Evolutionary conservation across 2,888 invertebrate genomes (phyloP).

Genomic region (Octonoba sinensis): DNA sequence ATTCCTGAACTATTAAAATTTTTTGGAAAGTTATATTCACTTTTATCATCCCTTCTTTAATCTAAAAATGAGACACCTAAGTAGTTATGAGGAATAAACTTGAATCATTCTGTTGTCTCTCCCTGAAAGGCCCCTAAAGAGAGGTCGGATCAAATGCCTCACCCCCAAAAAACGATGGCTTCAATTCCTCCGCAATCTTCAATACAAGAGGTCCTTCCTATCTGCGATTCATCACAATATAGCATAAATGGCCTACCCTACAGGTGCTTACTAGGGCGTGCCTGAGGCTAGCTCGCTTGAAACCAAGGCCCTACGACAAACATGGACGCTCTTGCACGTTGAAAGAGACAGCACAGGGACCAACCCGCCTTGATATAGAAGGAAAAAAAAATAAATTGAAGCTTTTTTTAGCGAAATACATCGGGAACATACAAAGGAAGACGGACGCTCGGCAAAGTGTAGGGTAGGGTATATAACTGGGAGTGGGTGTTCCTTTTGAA

Average conservation of each 20-base stretch:
- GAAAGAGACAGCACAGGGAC: conserved; percentile 1
- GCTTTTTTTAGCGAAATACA: conserved; percentile 5
- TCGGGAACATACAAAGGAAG: conserved; percentile 16
- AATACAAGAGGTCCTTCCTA: background rate
- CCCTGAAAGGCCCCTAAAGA: too few species aligned
- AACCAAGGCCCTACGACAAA: conserved; percentile 1
- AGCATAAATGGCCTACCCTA: conserved; percentile 5
- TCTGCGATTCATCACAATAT: conserved; percentile 8
- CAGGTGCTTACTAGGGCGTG: conserved; percentile 5
- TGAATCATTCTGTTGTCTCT: too few species aligned
- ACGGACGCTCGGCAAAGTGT: conserved; percentile 12
- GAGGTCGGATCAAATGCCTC: background rate
- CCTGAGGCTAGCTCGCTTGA: background rate
- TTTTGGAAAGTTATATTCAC: too few species aligned
- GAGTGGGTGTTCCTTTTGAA: conserved; percentile 26
- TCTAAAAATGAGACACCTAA: too few species aligned
- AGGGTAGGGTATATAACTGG: conserved; percentile 14
- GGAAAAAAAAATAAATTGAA: conserved; percentile 9
- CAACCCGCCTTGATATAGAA: background rate
- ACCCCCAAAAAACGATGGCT: background rate
- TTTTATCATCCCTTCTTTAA: too few species aligned
- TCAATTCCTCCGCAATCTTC: conserved; percentile 2
- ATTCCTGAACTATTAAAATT: too few species aligned
- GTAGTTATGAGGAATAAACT: too few species aligned
- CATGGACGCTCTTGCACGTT: conserved; percentile 1